Percentiles rank a stretch among this genome's conserved stretches.
These are phyloP conservation scores for Habroteleia sp. DNA, from an alignment of 2,888 invertebrate genomes.

Conservation along the genomic window DNA sequence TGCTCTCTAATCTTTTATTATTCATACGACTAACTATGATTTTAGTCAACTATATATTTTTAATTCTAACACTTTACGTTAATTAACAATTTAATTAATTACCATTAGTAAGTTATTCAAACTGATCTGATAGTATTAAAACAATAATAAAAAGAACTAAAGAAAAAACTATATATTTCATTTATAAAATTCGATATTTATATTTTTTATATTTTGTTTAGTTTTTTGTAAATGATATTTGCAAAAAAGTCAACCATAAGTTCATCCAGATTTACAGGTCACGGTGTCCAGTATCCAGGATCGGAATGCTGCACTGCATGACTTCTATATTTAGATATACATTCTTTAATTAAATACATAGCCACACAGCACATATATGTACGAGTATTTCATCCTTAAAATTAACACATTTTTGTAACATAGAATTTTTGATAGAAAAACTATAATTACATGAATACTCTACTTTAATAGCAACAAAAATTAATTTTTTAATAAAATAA, in stretches of 20 bases:
- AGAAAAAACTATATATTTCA: too few species aligned
- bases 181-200: too few species aligned
- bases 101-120: too few species aligned
- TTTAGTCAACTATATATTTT: constrained; percentile 42
- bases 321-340: constrained; percentile 60
- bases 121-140: too few species aligned
- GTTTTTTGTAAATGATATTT: constrained; percentile 20
- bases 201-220: too few species aligned
- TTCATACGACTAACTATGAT: constrained; percentile 13
- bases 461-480: too few species aligned
- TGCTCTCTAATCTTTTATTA: constrained; percentile 19
- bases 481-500: too few species aligned
- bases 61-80: constrained; percentile 14
- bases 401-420: constrained; percentile 6
- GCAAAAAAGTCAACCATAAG: constrained; percentile 15
- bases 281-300: constrained; percentile 34
- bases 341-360: constrained; percentile 58
- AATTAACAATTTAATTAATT: constrained; percentile 3
- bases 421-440: too few species aligned
- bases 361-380: constrained; percentile 8
- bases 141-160: too few species aligned
- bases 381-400: constrained; percentile 24
- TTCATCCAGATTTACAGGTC: constrained; percentile 35
- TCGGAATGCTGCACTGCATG: constrained; percentile 53
- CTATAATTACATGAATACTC: too few species aligned